phyloP scores from a whole-genome alignment of 2,888 invertebrate genomes.

The Lasioglossum zephyrum region DNA sequence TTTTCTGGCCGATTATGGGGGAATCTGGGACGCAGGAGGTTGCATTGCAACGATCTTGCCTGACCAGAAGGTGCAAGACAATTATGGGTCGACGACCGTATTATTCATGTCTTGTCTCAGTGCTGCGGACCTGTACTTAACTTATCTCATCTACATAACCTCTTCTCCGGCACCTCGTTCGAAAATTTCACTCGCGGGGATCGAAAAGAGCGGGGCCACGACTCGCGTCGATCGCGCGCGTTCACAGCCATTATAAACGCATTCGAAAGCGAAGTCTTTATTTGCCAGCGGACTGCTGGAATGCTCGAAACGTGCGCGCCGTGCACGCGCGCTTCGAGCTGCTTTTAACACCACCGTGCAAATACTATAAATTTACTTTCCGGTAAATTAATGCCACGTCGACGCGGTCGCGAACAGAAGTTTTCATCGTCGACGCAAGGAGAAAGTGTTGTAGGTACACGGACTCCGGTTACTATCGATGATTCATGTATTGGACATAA shows the following conservation, averaged over 20 bases:
- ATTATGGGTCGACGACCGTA: conserved; percentile 78
- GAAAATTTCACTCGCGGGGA: conserved; percentile 63
- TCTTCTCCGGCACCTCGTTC: conserved; percentile 65
- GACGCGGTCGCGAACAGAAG: conserved; percentile 30
- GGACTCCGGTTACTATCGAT: conserved; percentile 18
- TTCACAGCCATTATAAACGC: conserved; percentile 30
- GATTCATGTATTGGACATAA: conserved; percentile 13
- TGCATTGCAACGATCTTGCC: conserved; percentile 73
- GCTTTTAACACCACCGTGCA: background rate
- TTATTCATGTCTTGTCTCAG: conserved; percentile 76
- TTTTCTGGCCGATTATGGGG: conserved; percentile 63
- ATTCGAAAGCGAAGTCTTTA: conserved; percentile 44
- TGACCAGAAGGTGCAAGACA: conserved; percentile 77
- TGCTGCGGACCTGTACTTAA: conserved; percentile 76
- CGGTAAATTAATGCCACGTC: conserved; percentile 23
- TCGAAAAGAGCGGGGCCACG: conserved; percentile 41
- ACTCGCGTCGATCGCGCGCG: background rate
- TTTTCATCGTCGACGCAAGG: conserved; percentile 14
- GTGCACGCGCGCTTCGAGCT: background rate
- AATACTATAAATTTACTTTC: conserved; percentile 33
- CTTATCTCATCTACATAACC: conserved; percentile 79
- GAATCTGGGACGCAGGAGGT: conserved; percentile 68
- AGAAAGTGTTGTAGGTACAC: background rate
- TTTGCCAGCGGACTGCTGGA: conserved; percentile 8
- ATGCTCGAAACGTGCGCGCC: conserved; percentile 6